Evolutionary conservation across 2,888 invertebrate species (phyloP), one percentile per base, ranked within the genome.

Genomic region (Patella pellucida): DNA sequence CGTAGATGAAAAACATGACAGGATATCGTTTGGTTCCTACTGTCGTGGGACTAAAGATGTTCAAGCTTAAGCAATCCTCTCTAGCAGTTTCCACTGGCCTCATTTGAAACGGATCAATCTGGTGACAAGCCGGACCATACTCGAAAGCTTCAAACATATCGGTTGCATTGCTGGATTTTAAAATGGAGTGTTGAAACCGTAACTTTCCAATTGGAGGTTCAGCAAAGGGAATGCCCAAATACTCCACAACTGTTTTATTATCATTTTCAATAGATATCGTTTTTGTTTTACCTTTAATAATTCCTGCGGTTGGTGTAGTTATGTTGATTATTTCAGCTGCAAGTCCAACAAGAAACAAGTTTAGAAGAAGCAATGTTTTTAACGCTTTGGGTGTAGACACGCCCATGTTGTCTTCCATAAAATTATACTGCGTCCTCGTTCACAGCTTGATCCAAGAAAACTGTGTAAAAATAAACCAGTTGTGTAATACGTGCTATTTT

Each of bases 121-220:
- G 97, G 87, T 95, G 95, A 93, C 97, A 97, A 80, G 96, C 94
- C 90, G 96, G 96, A 80, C 97, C 96, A 89, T 94, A 93, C 87
- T 93, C 93, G 16, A 95, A 96, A 54, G 97, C 94, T 90, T 97
- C 96, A 79, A 95, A 75, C 96, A 97, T 86, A 93, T 82, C 83
- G 19, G 71, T 72, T 83, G 83, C 84, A 41, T 41, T 41, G 14
- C 76, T 74, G 7, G 82, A 84, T 9, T 78, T 78, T 11, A 83
- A 87, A 71, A 75, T 73, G 7, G 88, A 86, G 71, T 83, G 83
- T 76, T 81, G 78, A 71, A 87, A 90, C 56, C 87, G 81, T 95
- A 41, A 41, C 9, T 41, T 41, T 41, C 41, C 41, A 1, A 69
- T 95, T 95, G 73, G 95, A 94, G 76, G 86, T 74, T 85, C 82